These are phyloP conservation scores for Porphyrio hochstetteri DNA, from an alignment of 2,113 vertebrate genomes.

Conservation along the genomic window DNA sequence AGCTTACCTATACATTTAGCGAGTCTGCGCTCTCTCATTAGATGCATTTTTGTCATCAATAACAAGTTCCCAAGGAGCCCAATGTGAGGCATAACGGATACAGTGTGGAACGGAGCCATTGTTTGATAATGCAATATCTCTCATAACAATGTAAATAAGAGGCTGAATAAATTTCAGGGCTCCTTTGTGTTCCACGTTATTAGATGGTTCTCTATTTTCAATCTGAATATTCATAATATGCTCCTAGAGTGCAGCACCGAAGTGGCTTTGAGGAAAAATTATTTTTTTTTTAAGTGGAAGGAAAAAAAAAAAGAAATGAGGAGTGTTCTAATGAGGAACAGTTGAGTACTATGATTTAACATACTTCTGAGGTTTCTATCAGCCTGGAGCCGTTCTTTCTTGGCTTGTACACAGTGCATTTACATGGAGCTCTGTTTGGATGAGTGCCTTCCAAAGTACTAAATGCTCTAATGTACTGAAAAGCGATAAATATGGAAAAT, in stretches of 20 bases:
- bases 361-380: constrained; percentile 57
- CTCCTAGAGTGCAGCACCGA: constrained; percentile 42
- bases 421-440: constrained; percentile 63
- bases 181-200: constrained; percentile 38
- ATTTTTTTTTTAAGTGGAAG: constrained; percentile 50
- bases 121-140: constrained; percentile 37
- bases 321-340: constrained; percentile 63
- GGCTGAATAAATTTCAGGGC: constrained; percentile 2
- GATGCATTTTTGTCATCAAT: constrained; percentile 57
- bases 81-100: constrained; percentile 1
- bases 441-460: constrained; percentile 71
- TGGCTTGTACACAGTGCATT: constrained; percentile 60
- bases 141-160: constrained; percentile 57
- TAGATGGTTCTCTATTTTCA: constrained; percentile 48
- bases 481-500: constrained; percentile 74
- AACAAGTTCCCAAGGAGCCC: constrained; percentile 56
- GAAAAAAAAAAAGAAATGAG: background rate
- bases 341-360: constrained; percentile 61
- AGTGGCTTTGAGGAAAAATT: constrained; percentile 57
- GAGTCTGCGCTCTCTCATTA: background rate
- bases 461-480: constrained; percentile 73
- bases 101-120: constrained; percentile 16
- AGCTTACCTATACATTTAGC: constrained; percentile 25
- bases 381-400: constrained; percentile 63
- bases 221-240: constrained; percentile 70